Conservation (phyloP, 2,797 vertebrate genomes). For the Liasis olivaceus region DNA sequence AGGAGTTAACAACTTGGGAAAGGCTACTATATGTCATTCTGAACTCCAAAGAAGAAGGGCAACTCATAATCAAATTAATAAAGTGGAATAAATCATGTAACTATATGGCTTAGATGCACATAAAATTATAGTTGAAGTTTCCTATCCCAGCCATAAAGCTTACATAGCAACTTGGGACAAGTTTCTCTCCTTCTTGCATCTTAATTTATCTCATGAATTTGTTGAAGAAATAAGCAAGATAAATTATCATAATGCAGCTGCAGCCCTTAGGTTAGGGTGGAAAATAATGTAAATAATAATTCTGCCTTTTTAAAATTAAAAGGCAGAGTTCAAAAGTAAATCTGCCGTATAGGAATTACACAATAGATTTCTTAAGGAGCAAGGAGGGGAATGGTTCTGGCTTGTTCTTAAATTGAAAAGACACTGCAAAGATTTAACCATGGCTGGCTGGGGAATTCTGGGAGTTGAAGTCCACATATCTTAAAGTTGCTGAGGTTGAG, state of each 20-base stretch:
- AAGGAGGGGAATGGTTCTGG: neutral
- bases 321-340: neutral
- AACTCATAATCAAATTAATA: neutral
- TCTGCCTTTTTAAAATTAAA: neutral
- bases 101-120: neutral
- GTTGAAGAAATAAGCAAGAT: neutral
- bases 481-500: too few species aligned
- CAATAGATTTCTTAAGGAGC: neutral
- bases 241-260: neutral
- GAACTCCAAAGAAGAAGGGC: neutral
- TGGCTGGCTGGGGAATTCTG: too few species aligned
- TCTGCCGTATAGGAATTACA: neutral
- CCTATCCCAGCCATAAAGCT: neutral
- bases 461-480: too few species aligned
- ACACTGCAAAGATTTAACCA: neutral
- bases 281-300: neutral
- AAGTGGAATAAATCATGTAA: neutral
- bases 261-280: constrained; percentile 5
- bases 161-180: neutral
- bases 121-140: neutral
- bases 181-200: neutral
- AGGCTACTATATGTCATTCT: neutral
- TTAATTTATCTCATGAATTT: neutral
- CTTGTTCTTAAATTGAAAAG: neutral
- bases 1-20: neutral